Base-by-base conservation (phyloP, 2,888 invertebrate species). In the Agrilus cyanescens region DNA sequence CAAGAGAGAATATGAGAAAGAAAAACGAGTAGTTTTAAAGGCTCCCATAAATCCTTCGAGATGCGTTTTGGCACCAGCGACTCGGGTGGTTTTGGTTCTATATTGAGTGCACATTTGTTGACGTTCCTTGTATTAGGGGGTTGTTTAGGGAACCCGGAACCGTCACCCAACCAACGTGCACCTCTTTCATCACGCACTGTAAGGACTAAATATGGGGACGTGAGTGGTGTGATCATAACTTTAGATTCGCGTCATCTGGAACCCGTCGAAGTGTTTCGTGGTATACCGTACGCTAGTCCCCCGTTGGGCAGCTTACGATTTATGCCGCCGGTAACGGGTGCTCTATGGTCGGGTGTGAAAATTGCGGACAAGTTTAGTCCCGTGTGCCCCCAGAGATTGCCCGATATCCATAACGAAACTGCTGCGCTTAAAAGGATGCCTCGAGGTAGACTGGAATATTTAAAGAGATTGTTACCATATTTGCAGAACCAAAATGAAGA, bases 291-390 rank as follows among this genome's bases (percentile, higher is more conserved):
- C 66, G 96, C 94, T 18, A 89, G 91, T 37, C 86, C 95, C 15
- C 93, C 94, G 29, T 71, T 85, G 34, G 91, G 89, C 5, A 81
- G 83, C 44, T 70, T 95, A 46, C 76, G 96, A 46, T 96, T 96
- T 66, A 94, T 95, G 91, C 94, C 94, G 10, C 95, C 95, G 14
- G 91, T 93, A 15, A 88, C 87, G 46, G 90, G 91, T 18, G 87
- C 90, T 41, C 80, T 89, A 62, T 91, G 93, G 93, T 80, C 82
- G 43, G 90, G 88, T 32, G 85, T 91, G 34, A 85, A 87, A 66
- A 80, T 85, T 54, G 89, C 90, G 48, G 88, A 89, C 66, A 76
- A 74, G 61, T 88, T 90, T 61, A 81, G 87, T 52, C 88, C 93
- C 10, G 94, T 93, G 25, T 95, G 95, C 63, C 93, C 94, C 5